These are phyloP conservation scores for Rhopalosiphum padi DNA, from an alignment of 1,140 invertebrate genomes.

Conservation along the genomic window DNA sequence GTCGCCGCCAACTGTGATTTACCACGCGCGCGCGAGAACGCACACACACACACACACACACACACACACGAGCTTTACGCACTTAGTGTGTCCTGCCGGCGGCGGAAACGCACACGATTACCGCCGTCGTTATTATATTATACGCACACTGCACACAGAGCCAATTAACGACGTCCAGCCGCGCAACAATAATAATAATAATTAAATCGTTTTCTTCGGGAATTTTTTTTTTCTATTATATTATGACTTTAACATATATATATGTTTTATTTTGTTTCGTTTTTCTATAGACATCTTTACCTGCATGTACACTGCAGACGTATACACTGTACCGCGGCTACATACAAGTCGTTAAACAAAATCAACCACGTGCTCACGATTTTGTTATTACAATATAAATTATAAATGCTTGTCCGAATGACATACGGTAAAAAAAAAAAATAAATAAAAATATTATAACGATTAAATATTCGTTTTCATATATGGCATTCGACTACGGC, in stretches of 20 bases:
- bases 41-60: no score
- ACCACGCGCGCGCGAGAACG: neutral
- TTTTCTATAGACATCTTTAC: neutral
- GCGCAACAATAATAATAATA: neutral
- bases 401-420: neutral
- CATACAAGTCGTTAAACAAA: neutral
- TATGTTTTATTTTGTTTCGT: neutral
- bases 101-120: neutral
- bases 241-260: neutral
- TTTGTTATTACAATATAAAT: neutral
- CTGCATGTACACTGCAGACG: no score
- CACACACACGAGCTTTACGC: neutral
- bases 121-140: neutral
- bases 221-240: neutral
- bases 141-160: neutral
- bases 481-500: neutral
- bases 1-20: slow-evolving; percentile 2
- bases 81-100: neutral
- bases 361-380: neutral
- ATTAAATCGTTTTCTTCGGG: neutral
- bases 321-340: no score
- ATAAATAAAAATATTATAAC: no score
- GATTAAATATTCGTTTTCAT: neutral
- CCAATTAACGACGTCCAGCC: slow-evolving; percentile 29
- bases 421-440: neutral